These are phyloP conservation scores for Neoaliturus tenellus DNA, from an alignment of 2,888 invertebrate genomes.

Conservation along the genomic window DNA sequence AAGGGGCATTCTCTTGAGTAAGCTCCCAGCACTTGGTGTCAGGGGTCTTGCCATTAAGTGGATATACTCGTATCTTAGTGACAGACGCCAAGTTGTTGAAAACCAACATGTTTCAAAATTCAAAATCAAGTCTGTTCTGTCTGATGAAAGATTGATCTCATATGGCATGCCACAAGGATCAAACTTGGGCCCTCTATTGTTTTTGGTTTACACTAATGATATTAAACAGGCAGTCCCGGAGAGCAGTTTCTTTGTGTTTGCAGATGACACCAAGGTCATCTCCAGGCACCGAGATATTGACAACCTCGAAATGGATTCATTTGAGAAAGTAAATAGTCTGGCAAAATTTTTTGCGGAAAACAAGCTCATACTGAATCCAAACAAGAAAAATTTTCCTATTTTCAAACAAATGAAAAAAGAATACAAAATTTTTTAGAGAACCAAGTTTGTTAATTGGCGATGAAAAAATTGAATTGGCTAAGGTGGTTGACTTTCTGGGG, in stretches of 20 bases:
- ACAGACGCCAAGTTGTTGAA: not conserved
- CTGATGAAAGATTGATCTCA: not conserved
- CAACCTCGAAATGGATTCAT: not conserved
- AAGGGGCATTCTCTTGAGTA: not conserved
- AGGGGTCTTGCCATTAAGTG: not conserved
- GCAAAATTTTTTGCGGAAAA: not conserved
- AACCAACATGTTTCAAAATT: constrained; percentile 3
- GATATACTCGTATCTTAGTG: not conserved
- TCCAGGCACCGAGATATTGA: not conserved
- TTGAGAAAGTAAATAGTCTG: not conserved
- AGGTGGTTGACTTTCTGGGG: too few relatives aligned
- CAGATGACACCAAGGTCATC: too few relatives aligned
- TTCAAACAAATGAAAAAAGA: not conserved
- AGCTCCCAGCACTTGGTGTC: not conserved
- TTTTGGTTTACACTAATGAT: not conserved
- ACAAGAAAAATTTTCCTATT: not conserved
- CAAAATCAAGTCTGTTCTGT: constrained; percentile 10
- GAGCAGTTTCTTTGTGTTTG: constrained; percentile 23
- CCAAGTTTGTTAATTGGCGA: not conserved
- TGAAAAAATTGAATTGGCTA: not conserved
- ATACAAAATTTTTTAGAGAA: not conserved
- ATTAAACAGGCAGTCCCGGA: not conserved
- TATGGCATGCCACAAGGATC: not conserved
- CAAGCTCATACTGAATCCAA: too few relatives aligned
- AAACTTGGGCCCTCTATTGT: not conserved